A percentile compares a stretch with the other conserved stretches of the same genome.
These are phyloP conservation scores for Pangasius krempfi DNA, from an alignment of 2,797 vertebrate species.

Conservation along the genomic window DNA sequence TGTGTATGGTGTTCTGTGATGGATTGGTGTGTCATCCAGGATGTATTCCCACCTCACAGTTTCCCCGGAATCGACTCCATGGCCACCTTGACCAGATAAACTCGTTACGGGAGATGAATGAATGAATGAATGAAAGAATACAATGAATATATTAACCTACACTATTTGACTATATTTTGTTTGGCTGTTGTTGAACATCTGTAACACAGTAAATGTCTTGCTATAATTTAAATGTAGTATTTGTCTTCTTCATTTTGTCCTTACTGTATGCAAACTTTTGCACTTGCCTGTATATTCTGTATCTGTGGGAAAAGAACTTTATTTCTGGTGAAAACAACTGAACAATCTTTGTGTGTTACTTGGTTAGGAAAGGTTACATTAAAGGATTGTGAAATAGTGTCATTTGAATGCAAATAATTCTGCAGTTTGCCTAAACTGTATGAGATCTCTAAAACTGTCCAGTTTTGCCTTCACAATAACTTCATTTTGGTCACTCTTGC, in stretches of 20 bases:
- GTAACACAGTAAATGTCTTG: not conserved
- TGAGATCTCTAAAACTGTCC: not conserved
- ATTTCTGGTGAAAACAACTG: not conserved
- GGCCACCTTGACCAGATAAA: not conserved
- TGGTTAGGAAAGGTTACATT: not conserved
- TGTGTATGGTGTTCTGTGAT: not conserved
- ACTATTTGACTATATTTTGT: not conserved
- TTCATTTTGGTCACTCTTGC: not conserved
- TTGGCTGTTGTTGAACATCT: not conserved
- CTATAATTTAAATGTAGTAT: not conserved
- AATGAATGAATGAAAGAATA: no score
- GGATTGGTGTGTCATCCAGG: not conserved
- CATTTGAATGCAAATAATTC: not conserved
- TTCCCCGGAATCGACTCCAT: not conserved
- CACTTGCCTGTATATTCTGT: not conserved
- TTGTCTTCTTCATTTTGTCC: not conserved
- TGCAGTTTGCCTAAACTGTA: not conserved
- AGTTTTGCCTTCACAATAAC: not conserved
- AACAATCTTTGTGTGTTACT: not conserved
- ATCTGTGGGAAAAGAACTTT: not conserved
- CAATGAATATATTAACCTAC: not conserved
- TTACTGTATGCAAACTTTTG: not conserved
- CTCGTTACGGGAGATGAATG: not conserved
- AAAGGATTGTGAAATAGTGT: not conserved
- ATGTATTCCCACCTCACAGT: not conserved